Conservation (phyloP, 2,797 vertebrate species). For the Phalanger gymnotis region DNA sequence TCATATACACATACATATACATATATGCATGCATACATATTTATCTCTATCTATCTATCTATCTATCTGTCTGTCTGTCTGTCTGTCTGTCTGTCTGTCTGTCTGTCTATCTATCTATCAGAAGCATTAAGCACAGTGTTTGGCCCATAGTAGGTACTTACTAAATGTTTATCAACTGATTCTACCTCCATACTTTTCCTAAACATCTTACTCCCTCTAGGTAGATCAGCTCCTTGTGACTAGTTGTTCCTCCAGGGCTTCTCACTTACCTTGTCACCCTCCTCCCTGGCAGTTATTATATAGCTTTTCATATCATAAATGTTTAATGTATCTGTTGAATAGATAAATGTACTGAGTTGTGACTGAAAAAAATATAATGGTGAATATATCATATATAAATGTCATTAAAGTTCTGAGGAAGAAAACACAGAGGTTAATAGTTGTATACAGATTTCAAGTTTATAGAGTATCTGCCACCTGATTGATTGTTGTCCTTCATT, state of each 20-base stretch:
- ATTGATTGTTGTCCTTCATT: too few relatives aligned
- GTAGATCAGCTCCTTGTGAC: neutral
- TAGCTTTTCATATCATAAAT: neutral
- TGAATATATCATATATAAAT: neutral
- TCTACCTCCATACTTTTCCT: neutral
- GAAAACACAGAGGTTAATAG: neutral
- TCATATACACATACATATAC: too few relatives aligned
- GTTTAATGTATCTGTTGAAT: neutral
- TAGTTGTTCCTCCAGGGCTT: neutral
- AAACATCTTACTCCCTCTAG: neutral
- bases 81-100: too few relatives aligned
- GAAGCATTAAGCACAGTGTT: fast-evolving
- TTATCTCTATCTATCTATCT: too few relatives aligned
- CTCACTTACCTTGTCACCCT: neutral
- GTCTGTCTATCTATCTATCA: neutral
- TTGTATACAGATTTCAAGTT: neutral
- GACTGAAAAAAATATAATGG: neutral
- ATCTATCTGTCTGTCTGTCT: too few relatives aligned
- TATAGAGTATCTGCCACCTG: neutral
- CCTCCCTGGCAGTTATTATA: neutral
- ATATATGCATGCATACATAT: too few relatives aligned
- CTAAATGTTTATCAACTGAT: neutral
- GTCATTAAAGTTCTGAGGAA: neutral
- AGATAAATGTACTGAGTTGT: neutral
- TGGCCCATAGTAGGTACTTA: neutral